Base-by-base conservation (phyloP, 2,888 invertebrate species). In the Dolichomitus sp. region DNA sequence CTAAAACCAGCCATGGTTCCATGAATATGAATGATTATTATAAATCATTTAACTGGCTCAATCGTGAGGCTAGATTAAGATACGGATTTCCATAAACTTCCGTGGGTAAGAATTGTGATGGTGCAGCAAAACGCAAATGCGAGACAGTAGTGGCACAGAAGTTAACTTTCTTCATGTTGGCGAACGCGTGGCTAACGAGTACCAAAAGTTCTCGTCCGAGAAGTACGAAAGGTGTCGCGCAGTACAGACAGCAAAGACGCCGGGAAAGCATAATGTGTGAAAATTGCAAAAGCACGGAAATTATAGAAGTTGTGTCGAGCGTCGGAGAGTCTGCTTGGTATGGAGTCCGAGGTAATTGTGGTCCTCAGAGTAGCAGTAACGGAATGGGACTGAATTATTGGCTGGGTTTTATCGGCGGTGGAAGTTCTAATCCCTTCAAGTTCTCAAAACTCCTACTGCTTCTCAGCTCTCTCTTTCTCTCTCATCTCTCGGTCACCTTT, bases 131-230 rank as follows among this genome's bases (percentile, higher is more conserved):
- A 19, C 17, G 19, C 4, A 61, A 40, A 37, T 19, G 12, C 40
- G 19, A 61, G 37, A 33, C 33, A 61, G 37, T 17, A 17, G 37
- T 37, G 17, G 23, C 5, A 65, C 63, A 3, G 54, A 23, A 61
- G 33, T 59, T 84, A 82, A 82, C 68, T 83, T 82, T 79, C 59
- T 78, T 83, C 59, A 40, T 81, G 74, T 57, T 73, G 73, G 48
- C 66, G 66, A 68, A 45, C 45, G 42, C 42, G 57, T 65, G 59
- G 76, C 84, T 87, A 87, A 88, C 84, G 84, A 87, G 78, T 70
- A 73, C 66, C 69, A 80, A 74, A 87, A 87, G 85, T 87, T 89
- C 48, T 50, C 63, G 66, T 73, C 33, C 50, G 19, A 37, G 12
- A 50, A 37, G 52, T 19, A 50, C 50, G 33, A 33, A 6, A 19